Evolutionary conservation across 2,888 invertebrate genomes (phyloP).

Genomic region (Papilio protenor): DNA sequence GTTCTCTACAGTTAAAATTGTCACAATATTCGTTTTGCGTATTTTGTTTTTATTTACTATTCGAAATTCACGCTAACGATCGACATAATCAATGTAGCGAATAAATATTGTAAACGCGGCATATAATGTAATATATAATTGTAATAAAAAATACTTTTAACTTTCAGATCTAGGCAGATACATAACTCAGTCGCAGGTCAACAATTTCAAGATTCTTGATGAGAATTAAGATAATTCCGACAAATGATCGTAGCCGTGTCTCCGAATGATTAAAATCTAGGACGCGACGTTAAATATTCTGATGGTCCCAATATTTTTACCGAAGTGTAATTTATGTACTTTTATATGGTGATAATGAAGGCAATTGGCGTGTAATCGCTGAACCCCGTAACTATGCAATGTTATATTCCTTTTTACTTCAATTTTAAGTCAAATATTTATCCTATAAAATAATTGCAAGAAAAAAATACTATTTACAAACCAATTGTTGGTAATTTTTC

Average conservation of each 20-base stretch:
- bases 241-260: conserved; percentile 1
- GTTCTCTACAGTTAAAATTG: not conserved
- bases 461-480: no score
- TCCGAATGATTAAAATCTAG: conserved; percentile 13
- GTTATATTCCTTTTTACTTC: no score
- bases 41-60: no score
- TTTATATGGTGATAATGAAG: conserved; percentile 3
- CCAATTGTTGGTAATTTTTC: no score
- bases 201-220: conserved; percentile 16
- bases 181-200: not conserved
- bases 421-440: no score
- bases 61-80: not conserved
- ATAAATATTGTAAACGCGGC: not conserved
- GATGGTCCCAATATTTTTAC: conserved; percentile 10
- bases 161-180: not conserved
- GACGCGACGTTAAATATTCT: not conserved
- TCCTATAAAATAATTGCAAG: no score
- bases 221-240: conserved; percentile 11
- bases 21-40: no score
- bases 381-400: not conserved
- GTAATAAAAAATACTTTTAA: not conserved
- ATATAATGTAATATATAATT: not conserved
- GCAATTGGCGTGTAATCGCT: not conserved
- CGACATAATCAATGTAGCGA: not conserved
- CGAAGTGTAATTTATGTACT: not conserved